Percentiles rank a stretch among this genome's conserved stretches.
Evolutionary conservation across 2,113 vertebrate genomes (phyloP).

Genomic region (Rostratula benghalensis): DNA sequence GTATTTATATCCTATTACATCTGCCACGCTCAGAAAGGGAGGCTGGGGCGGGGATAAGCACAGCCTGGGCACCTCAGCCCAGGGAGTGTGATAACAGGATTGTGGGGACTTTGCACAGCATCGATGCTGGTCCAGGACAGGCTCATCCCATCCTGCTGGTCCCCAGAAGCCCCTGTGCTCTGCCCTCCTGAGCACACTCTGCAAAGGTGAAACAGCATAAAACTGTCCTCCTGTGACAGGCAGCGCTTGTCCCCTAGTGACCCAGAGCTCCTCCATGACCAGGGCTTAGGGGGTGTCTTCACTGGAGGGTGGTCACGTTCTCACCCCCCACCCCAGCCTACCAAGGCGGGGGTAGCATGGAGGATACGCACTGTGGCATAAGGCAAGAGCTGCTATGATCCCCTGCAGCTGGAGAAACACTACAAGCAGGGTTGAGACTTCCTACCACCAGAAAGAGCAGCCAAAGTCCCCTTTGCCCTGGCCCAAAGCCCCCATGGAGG

Average conservation of each 20-base stretch:
- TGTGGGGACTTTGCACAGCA: not conserved
- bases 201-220: not conserved
- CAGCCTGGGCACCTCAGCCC: not conserved
- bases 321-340: rapidly evolving
- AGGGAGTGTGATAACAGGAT: not conserved
- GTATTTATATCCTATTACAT: not conserved
- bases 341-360: not conserved
- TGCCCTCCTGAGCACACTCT: not conserved
- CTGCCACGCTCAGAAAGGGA: not conserved
- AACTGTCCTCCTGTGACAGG: not conserved
- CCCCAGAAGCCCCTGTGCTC: not conserved
- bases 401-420: not conserved
- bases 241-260: rapidly evolving
- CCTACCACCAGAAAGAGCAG: not conserved
- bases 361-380: not conserved
- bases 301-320: too few species aligned
- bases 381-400: not conserved
- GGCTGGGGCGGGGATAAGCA: not conserved
- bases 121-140: rapidly evolving
- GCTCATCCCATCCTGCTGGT: not conserved
- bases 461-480: not conserved
- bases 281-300: not conserved
- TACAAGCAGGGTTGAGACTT: not conserved
- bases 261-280: not conserved
- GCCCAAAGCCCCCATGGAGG: not conserved